Evolutionary conservation across 2,797 vertebrate species (phyloP), one percentile per base, ranked within the genome.

Genomic region (Channa striata): DNA sequence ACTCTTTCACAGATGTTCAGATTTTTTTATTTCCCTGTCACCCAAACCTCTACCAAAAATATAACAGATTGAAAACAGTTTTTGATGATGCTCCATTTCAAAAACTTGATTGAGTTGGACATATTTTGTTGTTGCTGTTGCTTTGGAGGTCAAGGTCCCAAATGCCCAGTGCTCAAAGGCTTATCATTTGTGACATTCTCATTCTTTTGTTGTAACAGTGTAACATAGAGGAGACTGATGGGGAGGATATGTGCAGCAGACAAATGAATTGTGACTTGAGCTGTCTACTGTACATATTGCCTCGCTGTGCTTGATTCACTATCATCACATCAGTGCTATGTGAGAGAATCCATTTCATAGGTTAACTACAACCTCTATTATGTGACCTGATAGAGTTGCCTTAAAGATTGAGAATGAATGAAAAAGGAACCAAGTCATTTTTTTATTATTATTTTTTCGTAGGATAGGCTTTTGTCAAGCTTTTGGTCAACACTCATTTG

Each of bases 261-360:
- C 52, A 83, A 86, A 91, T 81, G 63, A 87, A 85, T 68, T 74
- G 83, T 85, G 82, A 84, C 76, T 78, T 2, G 16, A 62, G 80
- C 82, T 81, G 74, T 87, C 74, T 74, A 46, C 59, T 83, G 63
- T 52, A 58, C 30, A 72, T 60, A 65, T 65, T 75, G 68, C 62
- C 77, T 74, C 14, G 19, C 74, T 74, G 75, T 78, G 51, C 76
- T 81, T 77, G 74, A 88, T 73, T 86, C 72, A 21, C 72, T 63
- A 72, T 83, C 81, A 74, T 86, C 74, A 80, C 77, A 84, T 89
- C 74, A 59, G 61, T 44, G 46, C 58, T 72, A 65, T 4, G 12
- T 50, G 40, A 79, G 63, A 64, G 68, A 83, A 87, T 81, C 72
- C 76, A 77, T 86, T 86, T 88, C 66, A 59, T 69, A 72, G 52